Evolutionary conservation across 2,797 vertebrate species (phyloP).

Genomic region (Coracias cyanogaster): DNA sequence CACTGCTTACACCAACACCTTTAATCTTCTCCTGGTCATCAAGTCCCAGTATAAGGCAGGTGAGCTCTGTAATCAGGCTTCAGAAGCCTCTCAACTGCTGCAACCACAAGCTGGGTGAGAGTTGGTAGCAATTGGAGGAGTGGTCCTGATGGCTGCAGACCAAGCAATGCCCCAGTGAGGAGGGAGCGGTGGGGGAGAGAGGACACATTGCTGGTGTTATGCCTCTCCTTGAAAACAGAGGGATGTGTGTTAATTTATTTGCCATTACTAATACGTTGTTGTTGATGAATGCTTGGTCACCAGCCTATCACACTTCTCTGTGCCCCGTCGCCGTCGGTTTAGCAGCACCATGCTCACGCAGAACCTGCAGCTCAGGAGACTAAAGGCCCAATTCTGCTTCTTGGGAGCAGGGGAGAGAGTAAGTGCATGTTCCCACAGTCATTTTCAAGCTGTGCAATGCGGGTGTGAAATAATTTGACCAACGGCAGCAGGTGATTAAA

Average conservation of each 20-base stretch:
- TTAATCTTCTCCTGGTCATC: neutral
- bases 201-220: neutral
- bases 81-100: neutral
- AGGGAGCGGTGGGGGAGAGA: neutral
- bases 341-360: neutral
- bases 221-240: neutral
- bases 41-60: no score
- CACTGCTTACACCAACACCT: neutral
- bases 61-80: neutral
- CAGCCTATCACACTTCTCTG: neutral
- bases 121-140: neutral
- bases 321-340: neutral
- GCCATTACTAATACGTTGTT: neutral
- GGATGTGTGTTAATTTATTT: neutral
- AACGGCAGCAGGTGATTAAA: neutral
- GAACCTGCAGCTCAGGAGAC: neutral
- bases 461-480: neutral
- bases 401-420: neutral
- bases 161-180: rapidly evolving
- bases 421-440: neutral
- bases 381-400: neutral
- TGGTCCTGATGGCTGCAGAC: no score
- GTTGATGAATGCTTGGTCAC: neutral
- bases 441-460: neutral
- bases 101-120: rapidly evolving